These are phyloP conservation scores for Turnix velox DNA, from an alignment of 2,113 vertebrate genomes.

Conservation along the genomic window DNA sequence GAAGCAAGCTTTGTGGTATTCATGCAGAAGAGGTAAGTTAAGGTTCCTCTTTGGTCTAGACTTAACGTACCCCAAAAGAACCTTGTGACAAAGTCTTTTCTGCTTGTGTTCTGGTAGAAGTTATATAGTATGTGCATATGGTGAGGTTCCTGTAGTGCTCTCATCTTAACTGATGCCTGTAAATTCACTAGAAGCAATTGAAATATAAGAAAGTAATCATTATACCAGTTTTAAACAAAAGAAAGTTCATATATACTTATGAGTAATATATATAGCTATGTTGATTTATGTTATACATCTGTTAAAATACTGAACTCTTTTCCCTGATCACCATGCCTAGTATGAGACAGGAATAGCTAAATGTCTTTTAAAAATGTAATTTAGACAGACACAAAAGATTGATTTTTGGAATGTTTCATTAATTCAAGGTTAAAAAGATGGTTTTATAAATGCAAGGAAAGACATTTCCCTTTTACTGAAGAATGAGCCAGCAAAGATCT, in stretches of 20 bases:
- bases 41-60: not conserved
- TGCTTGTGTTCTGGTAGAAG: not conserved
- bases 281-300: not conserved
- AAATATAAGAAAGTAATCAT: not conserved
- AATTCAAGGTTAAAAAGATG: not conserved
- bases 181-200: not conserved
- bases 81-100: not conserved
- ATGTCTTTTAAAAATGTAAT: not conserved
- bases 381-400: not conserved
- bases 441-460: not conserved
- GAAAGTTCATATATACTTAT: not conserved
- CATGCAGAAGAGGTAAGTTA: constrained; percentile 92
- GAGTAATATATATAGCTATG: not conserved
- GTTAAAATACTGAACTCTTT: not conserved
- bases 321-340: not conserved
- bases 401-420: not conserved
- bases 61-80: not conserved
- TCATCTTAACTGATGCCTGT: not conserved
- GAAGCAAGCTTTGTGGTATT: constrained; percentile 92
- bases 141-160: not conserved
- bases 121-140: accelerated
- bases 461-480: not conserved
- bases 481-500: accelerated
- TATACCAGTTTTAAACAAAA: not conserved
- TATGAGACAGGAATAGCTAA: not conserved